phyloP scores from a whole-genome alignment of 1,140 invertebrate species.

The Aphaenogaster floridana region DNA sequence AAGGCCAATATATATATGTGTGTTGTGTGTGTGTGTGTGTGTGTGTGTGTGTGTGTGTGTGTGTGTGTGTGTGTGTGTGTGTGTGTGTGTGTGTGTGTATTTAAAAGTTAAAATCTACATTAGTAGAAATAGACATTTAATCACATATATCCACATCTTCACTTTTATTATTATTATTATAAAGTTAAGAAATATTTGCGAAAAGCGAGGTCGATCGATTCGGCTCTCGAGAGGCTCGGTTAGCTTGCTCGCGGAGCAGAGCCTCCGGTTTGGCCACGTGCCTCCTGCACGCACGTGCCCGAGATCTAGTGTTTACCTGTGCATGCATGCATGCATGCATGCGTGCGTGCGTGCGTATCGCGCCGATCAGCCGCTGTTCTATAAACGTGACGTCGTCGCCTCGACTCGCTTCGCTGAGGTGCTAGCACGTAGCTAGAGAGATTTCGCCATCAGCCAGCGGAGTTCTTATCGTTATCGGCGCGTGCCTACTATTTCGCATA shows the following conservation, averaged over 20 bases:
- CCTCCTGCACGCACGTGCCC: slow-evolving; percentile 2
- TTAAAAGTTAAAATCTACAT: too few relatives aligned
- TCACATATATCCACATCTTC: too few relatives aligned
- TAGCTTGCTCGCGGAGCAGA: neutral
- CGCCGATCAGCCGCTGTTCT: neutral
- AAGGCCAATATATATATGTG: too few relatives aligned
- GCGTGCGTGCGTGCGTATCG: slow-evolving; percentile 1
- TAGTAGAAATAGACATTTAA: too few relatives aligned
- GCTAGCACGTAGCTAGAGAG: neutral
- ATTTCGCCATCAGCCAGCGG: neutral
- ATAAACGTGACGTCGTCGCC: slow-evolving; percentile 1
- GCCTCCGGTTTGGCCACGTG: slow-evolving; percentile 12
- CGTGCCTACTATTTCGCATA: too few relatives aligned
- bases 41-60: too few relatives aligned
- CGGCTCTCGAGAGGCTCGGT: neutral
- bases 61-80: too few relatives aligned
- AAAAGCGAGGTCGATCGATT: neutral
- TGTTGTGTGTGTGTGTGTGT: too few relatives aligned
- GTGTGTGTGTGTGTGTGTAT: too few relatives aligned
- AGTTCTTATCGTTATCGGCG: neutral
- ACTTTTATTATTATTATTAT: too few relatives aligned
- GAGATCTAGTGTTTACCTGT: slow-evolving; percentile 31
- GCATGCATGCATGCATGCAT: neutral
- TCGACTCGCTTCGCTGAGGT: neutral
- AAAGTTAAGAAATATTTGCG: neutral